Base-by-base conservation (phyloP, 2,113 vertebrate genomes). In the Sinocyclocheilus maitianheensis region DNA sequence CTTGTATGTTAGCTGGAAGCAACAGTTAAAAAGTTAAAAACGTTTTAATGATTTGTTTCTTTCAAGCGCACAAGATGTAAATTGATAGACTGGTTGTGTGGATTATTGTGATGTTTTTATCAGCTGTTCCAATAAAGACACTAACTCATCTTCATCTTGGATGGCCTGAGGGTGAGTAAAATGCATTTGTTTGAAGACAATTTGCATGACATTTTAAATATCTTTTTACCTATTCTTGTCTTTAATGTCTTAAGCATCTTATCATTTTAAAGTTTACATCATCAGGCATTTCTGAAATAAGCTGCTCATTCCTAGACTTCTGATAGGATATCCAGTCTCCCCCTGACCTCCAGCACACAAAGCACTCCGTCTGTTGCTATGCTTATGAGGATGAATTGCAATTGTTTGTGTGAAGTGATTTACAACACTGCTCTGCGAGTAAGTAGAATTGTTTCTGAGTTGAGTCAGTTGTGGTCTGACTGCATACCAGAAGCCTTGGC, bases 341-440 rank as follows among this genome's bases (percentile, higher is more conserved):
- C 84, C 14, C 30, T 53, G 9, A 80, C 55, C 78, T 71, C 63
- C 40, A 53, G 26, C 43, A 71, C 12, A 67, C 26, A 86, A 81
- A 84, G 67, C 72, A 81, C 79, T 77, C 85, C 77, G 84, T 89
- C 88, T 89, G 88, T 65, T 80, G 26, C 88, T 62, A 65, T 3
- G 48, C 60, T 51, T 77, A 77, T 84, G 48, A 69, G 80, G 62
- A 24, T 58, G 55, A 53, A 53, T 81, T 14, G 51, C 69, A 60
- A 20, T 89, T 80, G 55, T 81, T 58, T 40, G 51, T 77, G 60
- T 81, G 76, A 30, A 26, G 85, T 89, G 88, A 87, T 89, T 87
- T 89, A 87, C 26, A 20, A 43, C 80, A 40, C 55, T 51, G 53
- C 34, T 87, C 51, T 30, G n/a, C 43, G 14, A 75, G 58, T 60